Evolutionary conservation across 2,113 vertebrate species (phyloP), one percentile per base, ranked within the genome.

Genomic region (Monopterus albus): DNA sequence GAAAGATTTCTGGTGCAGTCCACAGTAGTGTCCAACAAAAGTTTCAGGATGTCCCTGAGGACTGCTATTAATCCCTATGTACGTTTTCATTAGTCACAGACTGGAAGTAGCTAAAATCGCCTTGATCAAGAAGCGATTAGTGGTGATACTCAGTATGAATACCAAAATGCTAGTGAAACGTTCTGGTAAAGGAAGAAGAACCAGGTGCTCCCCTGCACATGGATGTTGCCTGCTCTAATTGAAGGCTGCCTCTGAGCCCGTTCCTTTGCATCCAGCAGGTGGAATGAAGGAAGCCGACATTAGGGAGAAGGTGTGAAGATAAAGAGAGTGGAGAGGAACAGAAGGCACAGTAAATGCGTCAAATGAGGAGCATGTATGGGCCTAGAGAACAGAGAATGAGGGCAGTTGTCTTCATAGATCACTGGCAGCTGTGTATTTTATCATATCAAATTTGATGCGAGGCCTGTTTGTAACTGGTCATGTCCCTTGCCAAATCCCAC

Each of bases 361-460:
- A 58, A 73, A 72, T 5, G 25, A 59, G 53, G 66, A 36, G 62
- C 6, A 0, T 18, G 7, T 40, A 17, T 63, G 63, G 53, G 59
- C 75, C 55, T 73, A 38, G 65, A 61, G 60, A 53, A 75, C 21
- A 51, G 45, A 58, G 50, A 55, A 53, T 5, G 68, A 87, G 49
- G 69, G 40, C 15, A 35, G 50, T 57, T 79, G 72, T 80, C 80
- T 87, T 70, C 63, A 78, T 75, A 81, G 63, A 85, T 89, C 59
- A 73, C 62, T n/a, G 67, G 52, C 67, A 72, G 61, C 79, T 84
- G 63, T 73, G 58, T 68, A 57, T 82, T 92, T 89, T 76, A 79
- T 86, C 87, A 75, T 64, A 85, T 86, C 63, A 73, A 57, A 89
- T 89, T 79, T 69, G 81, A 82, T 15, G 67, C 75, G 25, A 70